phyloP scores from a whole-genome alignment of 2,113 vertebrate genomes.

The Helogale parvula region DNA sequence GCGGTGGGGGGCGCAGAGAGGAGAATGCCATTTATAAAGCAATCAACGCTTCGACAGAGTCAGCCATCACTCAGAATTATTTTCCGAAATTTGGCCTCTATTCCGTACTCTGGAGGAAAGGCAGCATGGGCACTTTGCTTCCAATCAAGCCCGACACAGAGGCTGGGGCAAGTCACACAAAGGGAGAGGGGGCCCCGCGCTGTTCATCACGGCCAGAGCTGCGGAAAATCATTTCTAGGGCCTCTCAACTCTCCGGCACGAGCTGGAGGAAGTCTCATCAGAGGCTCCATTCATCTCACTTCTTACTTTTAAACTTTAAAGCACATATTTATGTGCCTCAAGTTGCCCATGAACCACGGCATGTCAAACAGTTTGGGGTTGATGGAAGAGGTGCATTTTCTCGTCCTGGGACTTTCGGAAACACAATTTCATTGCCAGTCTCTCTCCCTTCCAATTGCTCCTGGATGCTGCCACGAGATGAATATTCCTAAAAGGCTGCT shows the following conservation, averaged over 20 bases:
- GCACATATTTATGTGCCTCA: slow-evolving; percentile 78
- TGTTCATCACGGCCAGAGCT: slow-evolving; percentile 57
- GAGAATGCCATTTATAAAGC: slow-evolving; percentile 77
- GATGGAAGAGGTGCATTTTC: slow-evolving; percentile 70
- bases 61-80: slow-evolving; percentile 69
- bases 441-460: slow-evolving; percentile 9
- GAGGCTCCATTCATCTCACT: slow-evolving; percentile 76
- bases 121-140: slow-evolving; percentile 53
- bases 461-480: not conserved
- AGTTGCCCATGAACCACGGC: slow-evolving; percentile 71
- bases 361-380: slow-evolving; percentile 75
- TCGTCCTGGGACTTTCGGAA: slow-evolving; percentile 67
- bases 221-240: slow-evolving; percentile 44
- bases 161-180: slow-evolving; percentile 52
- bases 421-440: slow-evolving; percentile 52
- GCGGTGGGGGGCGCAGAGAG: not conserved
- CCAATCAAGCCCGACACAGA: slow-evolving; percentile 48
- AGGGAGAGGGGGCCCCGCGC: not conserved
- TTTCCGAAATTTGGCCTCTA: slow-evolving; percentile 67
- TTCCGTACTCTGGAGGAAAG: slow-evolving; percentile 65
- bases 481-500: slow-evolving; percentile 39
- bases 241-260: not conserved
- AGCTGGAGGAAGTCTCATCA: slow-evolving; percentile 66
- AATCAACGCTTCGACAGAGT: slow-evolving; percentile 52
- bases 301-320: slow-evolving; percentile 77